Evolutionary conservation across 1,140 invertebrate genomes (phyloP), one percentile per base, ranked within the genome.

Genomic region (Diachasma alloeum): DNA sequence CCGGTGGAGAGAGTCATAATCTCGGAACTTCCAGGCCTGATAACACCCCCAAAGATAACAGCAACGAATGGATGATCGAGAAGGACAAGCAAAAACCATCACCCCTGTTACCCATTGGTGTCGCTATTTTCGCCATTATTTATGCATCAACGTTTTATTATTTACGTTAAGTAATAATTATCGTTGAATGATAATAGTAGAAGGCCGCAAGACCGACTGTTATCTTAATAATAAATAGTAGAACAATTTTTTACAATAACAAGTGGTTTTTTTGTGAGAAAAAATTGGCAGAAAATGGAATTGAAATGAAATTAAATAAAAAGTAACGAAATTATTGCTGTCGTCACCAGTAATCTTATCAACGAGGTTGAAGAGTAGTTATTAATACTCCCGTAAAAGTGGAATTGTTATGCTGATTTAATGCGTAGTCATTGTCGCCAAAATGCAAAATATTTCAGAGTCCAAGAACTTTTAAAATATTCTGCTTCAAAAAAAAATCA

Each of bases 121-220:
- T 84, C 11, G 80, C 69, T 8, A 0, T 72, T 1, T 79, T 69
- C 11, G 70, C 82, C 4, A 26, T 76, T 10, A 5, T 87, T 56
- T 88, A 88, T 68, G 84, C 79, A 0, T 15, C 81, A 15, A 39
- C 87, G 9, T 81, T 85, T 37, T 84, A 85, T n/a, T 83, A 78
- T 63, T 15, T 83, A 26, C 66, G 76, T 24, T 79, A 76, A 79
- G 73, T 22, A 17, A 37, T 31, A 31, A 31, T 6, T 3, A 31
- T 31, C 6, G 6, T 31, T 31, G 31, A 31, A 31, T 6, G 2
- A 6, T 6, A 31, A 6, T 31, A 31, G 6, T 31, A 3, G 31
- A 31, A 2, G 31, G 31, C 6, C 31, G 6, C 31, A 31, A 31
- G 2, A 2, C 31, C 31, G 31, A 31, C 2, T 31, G 31, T 31